Evolutionary conservation across 2,888 invertebrate genomes (phyloP), one percentile per base, ranked within the genome.

Genomic region (Megamerina dolium): DNA sequence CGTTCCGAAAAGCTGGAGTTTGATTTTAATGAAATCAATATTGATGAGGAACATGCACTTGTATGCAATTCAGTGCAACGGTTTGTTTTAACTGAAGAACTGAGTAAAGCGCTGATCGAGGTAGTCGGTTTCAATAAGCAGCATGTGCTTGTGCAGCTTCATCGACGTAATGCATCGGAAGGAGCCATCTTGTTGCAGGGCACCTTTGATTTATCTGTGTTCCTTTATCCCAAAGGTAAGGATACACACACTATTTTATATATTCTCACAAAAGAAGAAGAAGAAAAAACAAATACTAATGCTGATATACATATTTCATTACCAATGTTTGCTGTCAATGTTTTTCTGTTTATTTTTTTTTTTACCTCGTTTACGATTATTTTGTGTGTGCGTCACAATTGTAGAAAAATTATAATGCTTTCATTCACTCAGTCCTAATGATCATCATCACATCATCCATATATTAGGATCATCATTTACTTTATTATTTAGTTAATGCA

Each of bases 11-110:
- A 21, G 12, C 49, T 50, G 0, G 33, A 60, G n/a, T 52, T 60
- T 1, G 37, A 43, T 3, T 37, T 50, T 0, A 4, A 47, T 0
- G 20, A 44, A 0, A 59, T 61, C 4, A 29, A 58, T 45, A 21
- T 38, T 0, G 5, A 45, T 2, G 23, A 16, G 4, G 58, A 59
- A 4, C 8, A 5, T 1, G 61, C 60, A 1, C 23, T 61, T 14
- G 36, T 62, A 10, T 57, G 53, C n/a, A 61, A 61, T 36, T 59
- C 61, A 0, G 10, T 53, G 36, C 61, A 60, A 40, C 61, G 61
- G 1, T 61, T 44, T 19, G 55, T 62, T 2, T 13, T 61, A 4
- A 57, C 51, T 12, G 19, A 37, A 2, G 46, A 54, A 4, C 50
- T 61, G 59, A 33, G 53, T 1, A 18, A 18, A 5, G 51, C 53